These are phyloP conservation scores for Hyppa rectilinea DNA, from an alignment of 2,888 invertebrate genomes.

Conservation along the genomic window DNA sequence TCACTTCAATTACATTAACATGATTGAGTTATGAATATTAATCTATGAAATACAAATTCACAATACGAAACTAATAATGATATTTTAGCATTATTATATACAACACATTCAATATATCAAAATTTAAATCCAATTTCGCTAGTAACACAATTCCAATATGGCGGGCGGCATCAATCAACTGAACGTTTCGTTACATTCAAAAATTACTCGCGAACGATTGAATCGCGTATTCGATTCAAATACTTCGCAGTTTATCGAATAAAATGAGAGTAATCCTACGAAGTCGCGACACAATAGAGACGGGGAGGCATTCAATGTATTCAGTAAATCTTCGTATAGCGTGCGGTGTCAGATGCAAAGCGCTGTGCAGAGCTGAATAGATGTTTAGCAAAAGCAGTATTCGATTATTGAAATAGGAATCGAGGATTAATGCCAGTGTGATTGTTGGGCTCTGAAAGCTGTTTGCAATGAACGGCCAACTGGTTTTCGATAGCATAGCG, in stretches of 20 bases:
- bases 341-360: slow-evolving; percentile 73
- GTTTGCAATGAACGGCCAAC: slow-evolving; percentile 53
- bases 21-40: slow-evolving; percentile 5
- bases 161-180: slow-evolving; percentile 69
- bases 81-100: not conserved
- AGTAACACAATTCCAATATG: slow-evolving; percentile 59
- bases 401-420: slow-evolving; percentile 70
- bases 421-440: slow-evolving; percentile 67
- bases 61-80: slow-evolving; percentile 21
- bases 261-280: slow-evolving; percentile 64
- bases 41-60: not conserved
- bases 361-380: slow-evolving; percentile 60
- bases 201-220: slow-evolving; percentile 64
- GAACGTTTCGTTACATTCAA: slow-evolving; percentile 67
- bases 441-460: slow-evolving; percentile 60
- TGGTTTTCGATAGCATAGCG: slow-evolving; percentile 33
- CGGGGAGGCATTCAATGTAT: slow-evolving; percentile 66
- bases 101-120: slow-evolving; percentile 26
- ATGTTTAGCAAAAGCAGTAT: slow-evolving; percentile 68
- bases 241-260: slow-evolving; percentile 67
- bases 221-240: slow-evolving; percentile 61
- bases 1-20: slow-evolving; percentile 3
- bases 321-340: slow-evolving; percentile 74
- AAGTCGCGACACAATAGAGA: slow-evolving; percentile 63
- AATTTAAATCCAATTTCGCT: slow-evolving; percentile 38